These are phyloP conservation scores for Styela plicata DNA, from an alignment of 23 tunicate genomes.

Conservation along the genomic window DNA sequence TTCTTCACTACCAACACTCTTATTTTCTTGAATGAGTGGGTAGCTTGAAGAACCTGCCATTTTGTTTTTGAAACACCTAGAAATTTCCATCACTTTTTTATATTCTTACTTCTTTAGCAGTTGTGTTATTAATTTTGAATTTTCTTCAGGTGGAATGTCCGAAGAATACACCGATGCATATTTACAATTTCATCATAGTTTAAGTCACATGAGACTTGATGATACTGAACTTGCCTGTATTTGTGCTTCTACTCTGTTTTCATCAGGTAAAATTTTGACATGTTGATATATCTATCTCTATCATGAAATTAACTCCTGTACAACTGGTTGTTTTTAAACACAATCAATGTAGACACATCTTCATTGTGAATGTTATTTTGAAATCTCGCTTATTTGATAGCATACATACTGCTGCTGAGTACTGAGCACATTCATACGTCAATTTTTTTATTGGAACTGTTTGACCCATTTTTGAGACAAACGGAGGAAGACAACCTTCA, in stretches of 20 bases:
- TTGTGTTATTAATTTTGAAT: too few relatives aligned
- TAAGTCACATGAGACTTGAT: slow-evolving; percentile 46
- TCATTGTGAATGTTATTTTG: not conserved
- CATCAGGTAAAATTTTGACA: slow-evolving; percentile 57
- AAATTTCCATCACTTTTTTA: too few relatives aligned
- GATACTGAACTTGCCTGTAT: slow-evolving; percentile 81
- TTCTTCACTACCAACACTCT: too few relatives aligned
- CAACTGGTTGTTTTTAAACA: not conserved
- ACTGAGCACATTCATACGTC: too few relatives aligned
- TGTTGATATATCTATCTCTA: not conserved
- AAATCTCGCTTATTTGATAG: not conserved
- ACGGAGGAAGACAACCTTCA: too few relatives aligned
- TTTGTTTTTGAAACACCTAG: too few relatives aligned
- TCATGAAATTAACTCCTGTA: not conserved
- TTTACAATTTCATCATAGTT: slow-evolving; percentile 72
- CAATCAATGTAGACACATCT: not conserved
- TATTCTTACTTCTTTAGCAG: too few relatives aligned
- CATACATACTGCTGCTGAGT: too few relatives aligned
- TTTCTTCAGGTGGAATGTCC: slow-evolving; percentile 95
- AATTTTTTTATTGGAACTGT: too few relatives aligned
- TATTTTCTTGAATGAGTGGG: too few relatives aligned
- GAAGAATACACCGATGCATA: slow-evolving; percentile 72
- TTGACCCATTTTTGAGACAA: too few relatives aligned
- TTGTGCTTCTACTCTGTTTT: slow-evolving; percentile 71
- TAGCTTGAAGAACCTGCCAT: too few relatives aligned